Evolutionary conservation across 2,113 vertebrate species (phyloP).

Genomic region (Tupaia chinensis): DNA sequence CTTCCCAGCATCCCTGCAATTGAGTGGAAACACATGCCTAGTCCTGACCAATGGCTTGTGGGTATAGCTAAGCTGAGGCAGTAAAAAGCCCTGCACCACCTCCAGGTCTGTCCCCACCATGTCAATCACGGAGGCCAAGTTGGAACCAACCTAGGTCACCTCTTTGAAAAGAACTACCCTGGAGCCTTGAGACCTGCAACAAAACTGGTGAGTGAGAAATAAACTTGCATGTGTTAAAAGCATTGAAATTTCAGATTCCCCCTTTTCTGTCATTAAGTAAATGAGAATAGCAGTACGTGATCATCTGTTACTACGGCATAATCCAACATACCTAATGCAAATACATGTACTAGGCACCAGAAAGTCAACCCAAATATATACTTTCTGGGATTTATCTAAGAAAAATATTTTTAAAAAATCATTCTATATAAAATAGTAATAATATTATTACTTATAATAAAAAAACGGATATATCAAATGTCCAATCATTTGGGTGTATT

Average conservation of each 20-base stretch:
- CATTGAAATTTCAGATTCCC: neutral
- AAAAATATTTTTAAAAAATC: neutral
- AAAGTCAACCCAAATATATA: neutral
- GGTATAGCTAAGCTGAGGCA: neutral
- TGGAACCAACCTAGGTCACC: neutral
- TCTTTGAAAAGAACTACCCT: neutral
- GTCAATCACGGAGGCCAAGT: neutral
- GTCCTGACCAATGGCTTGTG: neutral
- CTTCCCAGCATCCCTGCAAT: neutral
- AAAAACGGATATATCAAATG: neutral
- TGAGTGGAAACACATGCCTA: neutral
- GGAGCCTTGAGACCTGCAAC: neutral
- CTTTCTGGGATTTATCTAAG: neutral
- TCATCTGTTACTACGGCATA: neutral
- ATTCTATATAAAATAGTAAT: neutral
- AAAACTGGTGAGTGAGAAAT: neutral
- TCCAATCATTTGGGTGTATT: neutral
- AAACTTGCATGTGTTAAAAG: neutral
- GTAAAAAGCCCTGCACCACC: neutral
- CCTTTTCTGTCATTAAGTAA: constrained; percentile 15
- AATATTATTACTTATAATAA: constrained; percentile 6
- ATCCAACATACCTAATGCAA: neutral
- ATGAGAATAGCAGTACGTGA: neutral
- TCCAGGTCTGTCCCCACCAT: neutral
- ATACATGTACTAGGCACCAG: neutral